Evolutionary conservation across 2,113 vertebrate species (phyloP).

Genomic region (Prietella phreatophila): DNA sequence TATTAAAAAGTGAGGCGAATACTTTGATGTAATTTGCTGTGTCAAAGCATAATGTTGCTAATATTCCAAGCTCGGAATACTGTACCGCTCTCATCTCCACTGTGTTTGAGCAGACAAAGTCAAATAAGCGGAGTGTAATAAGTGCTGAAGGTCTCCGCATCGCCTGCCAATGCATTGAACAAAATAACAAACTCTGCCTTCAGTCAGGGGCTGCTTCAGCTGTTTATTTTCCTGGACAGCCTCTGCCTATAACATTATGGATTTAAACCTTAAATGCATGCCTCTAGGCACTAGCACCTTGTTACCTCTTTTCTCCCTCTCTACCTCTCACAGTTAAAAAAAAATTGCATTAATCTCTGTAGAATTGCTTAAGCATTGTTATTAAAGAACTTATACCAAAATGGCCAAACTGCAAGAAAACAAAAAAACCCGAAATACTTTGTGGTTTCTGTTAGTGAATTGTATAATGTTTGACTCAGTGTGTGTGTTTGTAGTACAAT

Average conservation of each 20-base stretch:
- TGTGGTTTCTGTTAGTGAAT: not conserved
- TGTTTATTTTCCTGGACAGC: slow-evolving; percentile 66
- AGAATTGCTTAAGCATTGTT: not conserved
- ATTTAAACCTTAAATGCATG: slow-evolving; percentile 43
- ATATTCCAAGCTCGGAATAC: slow-evolving; percentile 42
- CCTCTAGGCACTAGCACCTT: not conserved
- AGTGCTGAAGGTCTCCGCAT: slow-evolving; percentile 57
- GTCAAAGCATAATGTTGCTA: slow-evolving; percentile 19
- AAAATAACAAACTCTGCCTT: slow-evolving; percentile 57
- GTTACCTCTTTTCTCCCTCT: not conserved
- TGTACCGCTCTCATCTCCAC: slow-evolving; percentile 27
- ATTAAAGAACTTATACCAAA: too few species aligned
- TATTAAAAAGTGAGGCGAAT: slow-evolving; percentile 21
- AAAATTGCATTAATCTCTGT: not conserved
- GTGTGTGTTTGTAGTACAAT: not conserved
- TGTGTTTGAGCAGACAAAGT: slow-evolving; percentile 51
- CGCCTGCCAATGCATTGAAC: slow-evolving; percentile 54
- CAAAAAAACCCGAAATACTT: too few species aligned
- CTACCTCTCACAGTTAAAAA: not conserved
- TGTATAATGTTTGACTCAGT: not conserved
- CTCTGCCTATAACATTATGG: slow-evolving; percentile 67
- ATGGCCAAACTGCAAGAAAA: not conserved
- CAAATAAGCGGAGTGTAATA: slow-evolving; percentile 56
- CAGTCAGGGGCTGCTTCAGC: slow-evolving; percentile 48
- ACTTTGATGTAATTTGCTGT: slow-evolving; percentile 10